Percentiles rank a stretch among this genome's conserved stretches.
Conservation (phyloP, 2,888 invertebrate species). For the Eurytoma adleriae region DNA sequence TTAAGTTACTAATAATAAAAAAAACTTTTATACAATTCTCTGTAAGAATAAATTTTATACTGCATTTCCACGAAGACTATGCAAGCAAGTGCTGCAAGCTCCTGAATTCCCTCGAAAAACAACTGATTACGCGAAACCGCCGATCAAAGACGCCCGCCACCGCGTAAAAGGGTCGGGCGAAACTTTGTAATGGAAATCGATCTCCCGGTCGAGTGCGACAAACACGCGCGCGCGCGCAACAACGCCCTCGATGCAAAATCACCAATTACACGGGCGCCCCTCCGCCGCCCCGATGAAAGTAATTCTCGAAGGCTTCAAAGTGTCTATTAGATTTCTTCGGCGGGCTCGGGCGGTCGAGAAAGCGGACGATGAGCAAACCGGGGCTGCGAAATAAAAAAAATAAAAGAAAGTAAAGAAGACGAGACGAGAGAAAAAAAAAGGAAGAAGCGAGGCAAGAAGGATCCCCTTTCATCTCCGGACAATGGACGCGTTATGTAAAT, state of each 20-base stretch:
- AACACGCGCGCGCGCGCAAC: conserved; percentile 24
- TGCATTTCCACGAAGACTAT: too few species aligned
- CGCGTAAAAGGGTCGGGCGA: conserved; percentile 17
- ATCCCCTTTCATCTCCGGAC: conserved; percentile 53
- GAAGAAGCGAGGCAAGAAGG: conserved; percentile 26
- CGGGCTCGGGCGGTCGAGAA: neutral
- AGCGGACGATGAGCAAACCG: neutral
- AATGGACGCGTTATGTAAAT: conserved; percentile 65
- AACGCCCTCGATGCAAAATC: conserved; percentile 44
- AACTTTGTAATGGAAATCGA: conserved; percentile 50
- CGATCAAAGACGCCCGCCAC: neutral
- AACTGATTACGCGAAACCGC: conserved; percentile 11
- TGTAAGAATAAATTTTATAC: too few species aligned
- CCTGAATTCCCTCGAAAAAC: too few species aligned
- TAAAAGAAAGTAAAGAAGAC: neutral
- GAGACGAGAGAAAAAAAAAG: conserved; percentile 24
- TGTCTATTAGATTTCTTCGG: conserved; percentile 55
- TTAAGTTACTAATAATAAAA: too few species aligned
- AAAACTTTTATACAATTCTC: too few species aligned
- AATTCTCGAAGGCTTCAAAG: conserved; percentile 52
- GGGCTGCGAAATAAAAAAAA: neutral
- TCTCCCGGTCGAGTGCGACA: neutral
- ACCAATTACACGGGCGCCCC: conserved; percentile 41
- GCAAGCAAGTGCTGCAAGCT: too few species aligned
- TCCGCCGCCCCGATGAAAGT: conserved; percentile 34